Percentiles rank a stretch among this genome's conserved stretches.
These are phyloP conservation scores for Sceloporus tristichus DNA, from an alignment of 2,113 vertebrate species.

Conservation along the genomic window DNA sequence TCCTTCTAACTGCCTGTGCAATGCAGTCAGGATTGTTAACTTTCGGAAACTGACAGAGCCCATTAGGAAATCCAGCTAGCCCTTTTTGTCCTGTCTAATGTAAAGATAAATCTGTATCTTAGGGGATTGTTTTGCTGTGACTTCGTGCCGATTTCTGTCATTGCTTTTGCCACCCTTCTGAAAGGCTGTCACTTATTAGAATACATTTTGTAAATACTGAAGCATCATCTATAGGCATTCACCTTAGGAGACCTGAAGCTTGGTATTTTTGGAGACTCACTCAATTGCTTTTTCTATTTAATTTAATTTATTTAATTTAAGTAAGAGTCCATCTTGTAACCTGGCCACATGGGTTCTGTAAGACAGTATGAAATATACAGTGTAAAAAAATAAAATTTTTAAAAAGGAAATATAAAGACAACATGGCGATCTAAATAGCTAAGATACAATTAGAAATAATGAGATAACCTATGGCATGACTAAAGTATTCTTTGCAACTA, in stretches of 20 bases:
- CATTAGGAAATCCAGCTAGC: conserved; percentile 45
- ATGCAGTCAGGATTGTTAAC: conserved; percentile 46
- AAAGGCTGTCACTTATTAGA: conserved; percentile 54
- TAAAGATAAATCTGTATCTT: conserved; percentile 51
- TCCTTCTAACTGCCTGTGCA: not conserved
- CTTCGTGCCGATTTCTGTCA: conserved; percentile 27
- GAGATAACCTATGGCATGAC: too few relatives aligned
- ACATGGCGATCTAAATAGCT: not conserved
- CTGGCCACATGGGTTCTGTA: not conserved
- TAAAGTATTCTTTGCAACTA: not conserved
- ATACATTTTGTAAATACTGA: conserved; percentile 28
- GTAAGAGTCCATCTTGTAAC: not conserved
- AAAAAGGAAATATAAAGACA: not conserved
- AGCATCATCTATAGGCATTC: not conserved
- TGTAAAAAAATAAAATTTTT: not conserved
- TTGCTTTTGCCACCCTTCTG: conserved; percentile 28
- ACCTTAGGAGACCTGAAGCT: not conserved
- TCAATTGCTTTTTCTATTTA: not conserved
- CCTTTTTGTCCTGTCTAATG: conserved; percentile 50
- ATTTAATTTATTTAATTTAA: not conserved
- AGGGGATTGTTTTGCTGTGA: conserved; percentile 45
- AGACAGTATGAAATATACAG: not conserved
- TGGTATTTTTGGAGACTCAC: conserved; percentile 40
- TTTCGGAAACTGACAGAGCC: conserved; percentile 41
- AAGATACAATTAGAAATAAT: too few relatives aligned